A percentile compares a stretch with the other conserved stretches of the same genome.
Conservation (phyloP, 2,113 vertebrate species). For the Otocyon megalotis region DNA sequence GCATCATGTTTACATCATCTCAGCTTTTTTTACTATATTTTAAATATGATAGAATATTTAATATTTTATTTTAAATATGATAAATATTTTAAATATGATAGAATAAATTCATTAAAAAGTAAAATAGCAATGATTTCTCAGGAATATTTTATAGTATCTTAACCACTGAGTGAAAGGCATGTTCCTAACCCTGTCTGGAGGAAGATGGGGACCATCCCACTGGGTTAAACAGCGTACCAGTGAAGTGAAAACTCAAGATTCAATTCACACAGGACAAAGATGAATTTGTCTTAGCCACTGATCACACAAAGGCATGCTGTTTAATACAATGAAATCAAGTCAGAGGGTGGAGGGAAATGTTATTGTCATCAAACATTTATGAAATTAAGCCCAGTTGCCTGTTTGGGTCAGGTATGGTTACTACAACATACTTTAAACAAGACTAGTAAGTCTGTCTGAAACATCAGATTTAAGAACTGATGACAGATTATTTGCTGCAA, state of each 20-base stretch:
- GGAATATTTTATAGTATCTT: background rate
- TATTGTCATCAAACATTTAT: constrained; percentile 14
- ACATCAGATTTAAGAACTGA: constrained; percentile 1
- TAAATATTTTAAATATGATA: background rate
- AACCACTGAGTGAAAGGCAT: background rate
- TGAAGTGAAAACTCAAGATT: background rate
- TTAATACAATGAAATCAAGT: constrained; percentile 14
- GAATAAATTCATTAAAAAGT: constrained; percentile 54
- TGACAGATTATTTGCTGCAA: background rate
- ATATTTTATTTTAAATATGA: constrained; percentile 30
- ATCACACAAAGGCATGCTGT: background rate
- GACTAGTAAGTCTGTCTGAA: constrained; percentile 8
- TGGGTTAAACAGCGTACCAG: background rate
- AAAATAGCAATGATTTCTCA: constrained; percentile 11
- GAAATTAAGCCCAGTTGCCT: background rate
- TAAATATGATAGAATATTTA: background rate
- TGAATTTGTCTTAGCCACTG: background rate
- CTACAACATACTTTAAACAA: background rate
- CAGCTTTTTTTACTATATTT: constrained; percentile 44
- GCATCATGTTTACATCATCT: constrained; percentile 17
- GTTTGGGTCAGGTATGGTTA: background rate
- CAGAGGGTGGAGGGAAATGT: background rate
- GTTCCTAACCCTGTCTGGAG: background rate
- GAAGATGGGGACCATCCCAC: background rate
- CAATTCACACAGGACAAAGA: background rate